These are phyloP conservation scores for Lerista edwardsae DNA, from an alignment of 2,797 vertebrate species.

Conservation along the genomic window DNA sequence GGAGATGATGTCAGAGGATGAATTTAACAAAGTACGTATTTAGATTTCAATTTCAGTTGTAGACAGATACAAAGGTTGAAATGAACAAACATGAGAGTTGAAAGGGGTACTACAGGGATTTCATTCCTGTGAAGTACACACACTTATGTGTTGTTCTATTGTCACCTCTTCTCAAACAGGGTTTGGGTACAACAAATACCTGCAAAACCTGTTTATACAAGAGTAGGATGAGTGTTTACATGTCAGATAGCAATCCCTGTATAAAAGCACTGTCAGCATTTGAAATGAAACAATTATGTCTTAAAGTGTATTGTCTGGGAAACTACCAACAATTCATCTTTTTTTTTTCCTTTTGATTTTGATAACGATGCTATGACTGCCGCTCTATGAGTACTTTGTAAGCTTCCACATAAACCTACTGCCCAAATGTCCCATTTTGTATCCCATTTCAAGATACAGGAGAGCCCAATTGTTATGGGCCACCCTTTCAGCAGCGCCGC, in stretches of 20 bases:
- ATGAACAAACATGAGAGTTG: background rate
- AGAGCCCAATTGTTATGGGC: no score
- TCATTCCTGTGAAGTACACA: background rate
- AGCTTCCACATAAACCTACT: no score
- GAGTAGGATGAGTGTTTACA: background rate
- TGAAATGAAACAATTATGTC: background rate
- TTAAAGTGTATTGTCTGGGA: slow-evolving; percentile 1
- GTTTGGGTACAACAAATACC: background rate
- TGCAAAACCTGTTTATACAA: no score
- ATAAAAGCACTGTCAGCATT: background rate
- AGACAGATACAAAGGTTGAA: background rate
- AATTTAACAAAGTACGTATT: slow-evolving; percentile 62
- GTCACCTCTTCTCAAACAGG: background rate
- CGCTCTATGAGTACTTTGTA: background rate
- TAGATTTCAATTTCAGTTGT: slow-evolving; percentile 24
- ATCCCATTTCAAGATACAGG: no score
- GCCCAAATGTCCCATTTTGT: no score
- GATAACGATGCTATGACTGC: background rate
- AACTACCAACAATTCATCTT: background rate
- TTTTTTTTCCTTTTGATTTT: slow-evolving; percentile 8
- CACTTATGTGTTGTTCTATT: background rate
- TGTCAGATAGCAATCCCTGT: background rate
- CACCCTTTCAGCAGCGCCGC: no score
- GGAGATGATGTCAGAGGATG: slow-evolving; percentile 7
- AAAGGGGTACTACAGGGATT: background rate